Evolutionary conservation across 2,888 invertebrate genomes (phyloP), one percentile per base, ranked within the genome.

Genomic region (Drosophila meridionalis): DNA sequence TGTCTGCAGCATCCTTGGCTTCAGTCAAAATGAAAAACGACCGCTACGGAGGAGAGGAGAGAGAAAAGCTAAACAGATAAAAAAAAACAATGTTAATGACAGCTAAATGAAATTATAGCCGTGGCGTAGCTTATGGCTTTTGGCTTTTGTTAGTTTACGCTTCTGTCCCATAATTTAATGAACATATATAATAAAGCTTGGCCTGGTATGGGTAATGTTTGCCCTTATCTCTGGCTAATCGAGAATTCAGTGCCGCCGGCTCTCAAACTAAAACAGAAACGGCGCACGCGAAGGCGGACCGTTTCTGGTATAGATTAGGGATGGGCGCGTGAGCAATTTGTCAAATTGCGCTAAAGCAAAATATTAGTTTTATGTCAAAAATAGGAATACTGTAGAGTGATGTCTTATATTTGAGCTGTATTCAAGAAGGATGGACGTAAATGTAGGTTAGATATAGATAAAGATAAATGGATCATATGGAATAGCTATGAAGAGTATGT

Each of bases 1-100:
- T 98, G 98, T 94, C 95, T 99, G 92, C 95, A 96, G 93, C 99
- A 99, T 94, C 96, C 97, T 45, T 99, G 99, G 99, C 95, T 36
- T 0, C 4, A 20, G 0, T 99, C 12, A 11, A 4, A n/a, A 20
- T 56, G n/a, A n/a, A n/a, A n/a, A 14, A 26, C 11, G 40, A 28
- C 1, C 11, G 11, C 1, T 5, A 20, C 20, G 20, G 20, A 20
- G 20, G 20, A 20, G 4, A 28, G 34, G 0, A 34, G 9, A 12
- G 11, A 12, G 5, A n/a, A 30, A 50, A 50, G 1, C n/a, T 14
- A 36, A 36, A 12, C 6, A 2, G n/a, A 11, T 20, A 14, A 30
- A 20, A n/a, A 11, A 28, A 36, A 28, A 30, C 4, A 4, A 43
- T 75, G 43, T 26, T 63, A 74, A 74, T 55, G 34, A n/a, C 40